Evolutionary conservation across 2,888 invertebrate genomes (phyloP), one percentile per base, ranked within the genome.

Genomic region (Neoitamus cyanurus): DNA sequence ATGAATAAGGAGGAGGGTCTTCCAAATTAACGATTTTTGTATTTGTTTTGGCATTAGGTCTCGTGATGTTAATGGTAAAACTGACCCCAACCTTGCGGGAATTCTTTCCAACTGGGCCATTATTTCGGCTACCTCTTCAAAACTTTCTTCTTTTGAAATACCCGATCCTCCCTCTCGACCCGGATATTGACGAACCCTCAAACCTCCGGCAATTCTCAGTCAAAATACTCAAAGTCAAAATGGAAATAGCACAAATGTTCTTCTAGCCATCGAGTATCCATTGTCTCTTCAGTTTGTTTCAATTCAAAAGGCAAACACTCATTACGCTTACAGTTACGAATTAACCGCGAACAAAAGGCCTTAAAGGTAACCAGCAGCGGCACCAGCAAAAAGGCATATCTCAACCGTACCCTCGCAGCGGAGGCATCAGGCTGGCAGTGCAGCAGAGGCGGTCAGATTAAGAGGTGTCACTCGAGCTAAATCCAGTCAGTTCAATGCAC

Each of bases 401-500:
- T 9, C 9, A 58, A 20, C 2, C 15, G 25, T 58, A 11, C 37
- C 9, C 20, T 15, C 6, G n/a, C 42, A 13, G 0, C 42, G 42
- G n/a, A 3, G n/a, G 13, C 37, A 42, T 36, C 9, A 36, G 36
- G 36, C 36, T 11, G 36, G 36, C 36, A 11, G 36, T 36, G 36
- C 13, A 46, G 7, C 5, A 7, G 48, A 1, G 6, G 48, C 58
- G 58, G 48, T 7, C 48, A 48, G 58, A 58, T 58, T 58, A 70
- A 70, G 69, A 25, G 20, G 31, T 48, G 69, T 58, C 31, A 58
- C 36, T 83, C 37, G 48, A 68, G 20, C 36, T 37, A 34, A 75
- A 75, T 75, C 42, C 75, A 58, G 20, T 7, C 30, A 68, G 69
- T 77, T 69, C 75, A 86, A 86, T 86, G 84, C 83, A 72, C 72